Evolutionary conservation across 2,113 vertebrate species (phyloP).

Genomic region (Bettongia penicillata): DNA sequence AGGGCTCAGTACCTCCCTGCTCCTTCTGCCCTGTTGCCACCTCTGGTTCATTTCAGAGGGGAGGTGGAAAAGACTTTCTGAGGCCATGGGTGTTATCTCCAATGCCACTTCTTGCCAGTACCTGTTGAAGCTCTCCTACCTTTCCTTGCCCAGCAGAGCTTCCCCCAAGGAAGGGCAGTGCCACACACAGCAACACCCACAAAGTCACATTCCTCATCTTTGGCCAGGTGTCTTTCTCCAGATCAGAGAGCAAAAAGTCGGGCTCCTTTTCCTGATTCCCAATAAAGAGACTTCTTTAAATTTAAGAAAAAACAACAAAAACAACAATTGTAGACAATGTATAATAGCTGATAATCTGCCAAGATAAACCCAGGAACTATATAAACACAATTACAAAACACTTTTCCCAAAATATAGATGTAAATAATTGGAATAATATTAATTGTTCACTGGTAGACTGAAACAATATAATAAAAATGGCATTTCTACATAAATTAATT

Average conservation of each 20-base stretch:
- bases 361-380: no score
- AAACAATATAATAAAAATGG: no score
- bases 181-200: constrained; percentile 48
- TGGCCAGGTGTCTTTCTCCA: constrained; percentile 59
- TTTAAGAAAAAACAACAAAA: neutral
- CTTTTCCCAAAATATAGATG: no score
- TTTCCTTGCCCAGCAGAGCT: constrained; percentile 48
- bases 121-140: constrained; percentile 60
- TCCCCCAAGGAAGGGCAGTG: neutral
- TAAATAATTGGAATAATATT: no score
- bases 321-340: no score
- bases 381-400: no score
- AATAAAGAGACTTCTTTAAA: constrained; percentile 74
- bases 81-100: constrained; percentile 45
- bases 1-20: constrained; percentile 15
- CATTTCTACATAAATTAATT: no score
- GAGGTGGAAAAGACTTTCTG: constrained; percentile 54
- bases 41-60: constrained; percentile 66
- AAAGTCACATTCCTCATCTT: constrained; percentile 38
- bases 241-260: constrained; percentile 58
- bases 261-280: constrained; percentile 71
- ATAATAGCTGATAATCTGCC: no score
- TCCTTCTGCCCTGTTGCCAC: constrained; percentile 26
- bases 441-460: no score
- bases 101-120: constrained; percentile 38